Conservation (phyloP, 2,113 vertebrate genomes). For the Hipposideros armiger region DNA sequence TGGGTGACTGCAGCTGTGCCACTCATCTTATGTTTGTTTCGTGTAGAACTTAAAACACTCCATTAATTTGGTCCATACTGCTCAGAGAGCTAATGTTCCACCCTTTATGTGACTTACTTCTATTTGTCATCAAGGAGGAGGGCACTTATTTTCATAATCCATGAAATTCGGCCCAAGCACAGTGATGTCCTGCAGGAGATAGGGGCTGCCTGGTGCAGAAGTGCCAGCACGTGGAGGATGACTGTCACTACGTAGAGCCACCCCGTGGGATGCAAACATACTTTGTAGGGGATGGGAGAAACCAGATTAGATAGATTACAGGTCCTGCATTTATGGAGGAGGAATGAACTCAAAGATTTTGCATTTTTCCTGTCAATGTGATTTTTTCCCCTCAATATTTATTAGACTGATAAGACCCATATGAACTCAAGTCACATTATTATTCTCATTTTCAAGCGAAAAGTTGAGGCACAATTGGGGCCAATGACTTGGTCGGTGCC, state of each 20-base stretch:
- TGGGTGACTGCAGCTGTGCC: not conserved
- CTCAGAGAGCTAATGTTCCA: constrained; percentile 9
- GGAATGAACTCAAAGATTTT: not conserved
- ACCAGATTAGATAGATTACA: not conserved
- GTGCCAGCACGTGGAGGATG: not conserved
- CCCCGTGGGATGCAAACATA: not conserved
- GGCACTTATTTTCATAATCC: not conserved
- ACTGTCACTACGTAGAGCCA: not conserved
- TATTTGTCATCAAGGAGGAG: constrained; percentile 23
- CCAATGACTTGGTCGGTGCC: not conserved
- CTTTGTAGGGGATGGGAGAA: not conserved
- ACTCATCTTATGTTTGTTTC: constrained; percentile 20
- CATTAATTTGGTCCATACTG: constrained; percentile 57
- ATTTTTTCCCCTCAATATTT: not conserved
- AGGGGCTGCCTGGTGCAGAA: not conserved
- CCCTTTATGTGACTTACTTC: constrained; percentile 30
- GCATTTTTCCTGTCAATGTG: not conserved
- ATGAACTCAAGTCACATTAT: not conserved
- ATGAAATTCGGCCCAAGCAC: not conserved
- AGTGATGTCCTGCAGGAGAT: not conserved
- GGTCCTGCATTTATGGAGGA: not conserved
- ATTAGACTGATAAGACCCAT: not conserved
- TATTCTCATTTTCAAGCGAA: not conserved
- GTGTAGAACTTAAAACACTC: constrained; percentile 22
- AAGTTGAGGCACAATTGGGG: not conserved